Evolutionary conservation across 2,113 vertebrate genomes (phyloP).

Genomic region (Daboia siamensis): DNA sequence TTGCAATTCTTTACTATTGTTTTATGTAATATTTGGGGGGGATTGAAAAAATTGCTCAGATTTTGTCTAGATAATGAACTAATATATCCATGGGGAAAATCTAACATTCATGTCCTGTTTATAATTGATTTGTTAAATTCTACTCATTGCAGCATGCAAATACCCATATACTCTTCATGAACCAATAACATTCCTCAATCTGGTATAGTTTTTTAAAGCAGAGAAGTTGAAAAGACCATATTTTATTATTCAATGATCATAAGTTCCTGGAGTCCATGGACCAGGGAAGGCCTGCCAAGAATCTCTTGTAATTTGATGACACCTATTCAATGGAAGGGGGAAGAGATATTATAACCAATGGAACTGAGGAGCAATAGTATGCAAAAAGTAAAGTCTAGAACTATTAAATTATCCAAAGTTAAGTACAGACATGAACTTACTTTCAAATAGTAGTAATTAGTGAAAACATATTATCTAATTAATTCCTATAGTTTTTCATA

Average conservation of each 20-base stretch:
- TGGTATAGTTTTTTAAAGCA: not conserved
- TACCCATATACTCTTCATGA: not conserved
- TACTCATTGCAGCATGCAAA: not conserved
- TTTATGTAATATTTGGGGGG: not conserved
- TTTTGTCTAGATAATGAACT: not conserved
- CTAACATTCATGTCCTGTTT: not conserved
- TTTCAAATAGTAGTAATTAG: not conserved
- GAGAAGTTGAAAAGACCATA: not conserved
- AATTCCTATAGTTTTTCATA: not conserved
- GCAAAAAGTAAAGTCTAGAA: not conserved
- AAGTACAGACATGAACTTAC: not conserved
- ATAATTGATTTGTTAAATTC: not conserved
- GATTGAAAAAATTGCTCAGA: not conserved
- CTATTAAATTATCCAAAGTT: not conserved
- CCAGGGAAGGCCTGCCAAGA: not conserved
- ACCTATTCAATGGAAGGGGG: not conserved
- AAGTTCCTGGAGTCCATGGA: not conserved
- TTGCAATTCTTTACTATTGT: constrained; percentile 1
- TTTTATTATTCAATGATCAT: not conserved
- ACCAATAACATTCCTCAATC: not conserved
- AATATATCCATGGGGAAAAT: not conserved
- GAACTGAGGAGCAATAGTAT: not conserved
- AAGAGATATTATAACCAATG: not conserved
- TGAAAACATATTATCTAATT: not conserved
- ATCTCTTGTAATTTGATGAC: not conserved